phyloP scores from a whole-genome alignment of 2,888 invertebrate species.

The Neelides folsomi region DNA sequence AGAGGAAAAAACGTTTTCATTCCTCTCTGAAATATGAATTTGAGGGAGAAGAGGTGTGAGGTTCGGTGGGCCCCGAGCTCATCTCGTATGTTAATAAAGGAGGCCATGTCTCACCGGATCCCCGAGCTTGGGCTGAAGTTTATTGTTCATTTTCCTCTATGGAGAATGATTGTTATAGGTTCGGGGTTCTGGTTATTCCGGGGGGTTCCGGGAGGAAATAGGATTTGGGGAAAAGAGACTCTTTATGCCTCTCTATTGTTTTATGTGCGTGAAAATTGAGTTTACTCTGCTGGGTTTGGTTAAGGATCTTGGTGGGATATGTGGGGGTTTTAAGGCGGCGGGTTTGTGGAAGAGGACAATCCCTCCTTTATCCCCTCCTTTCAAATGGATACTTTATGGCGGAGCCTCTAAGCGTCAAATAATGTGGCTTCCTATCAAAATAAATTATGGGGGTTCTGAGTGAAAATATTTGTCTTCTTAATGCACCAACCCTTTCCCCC shows the following conservation, averaged over 20 bases:
- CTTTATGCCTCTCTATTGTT: conserved; percentile 4
- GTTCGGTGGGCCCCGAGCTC: too few species aligned
- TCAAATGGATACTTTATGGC: conserved; percentile 2
- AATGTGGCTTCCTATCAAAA: conserved; percentile 19
- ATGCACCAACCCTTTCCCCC: conserved; percentile 13
- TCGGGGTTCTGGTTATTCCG: not conserved
- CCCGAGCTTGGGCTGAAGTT: too few species aligned
- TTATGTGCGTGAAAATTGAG: conserved; percentile 3
- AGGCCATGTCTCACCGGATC: too few species aligned
- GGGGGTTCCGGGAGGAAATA: conserved; percentile 7
- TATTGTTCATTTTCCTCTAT: too few species aligned
- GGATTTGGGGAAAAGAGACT: conserved; percentile 2
- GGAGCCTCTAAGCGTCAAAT: conserved; percentile 20
- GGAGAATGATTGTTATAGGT: too few species aligned
- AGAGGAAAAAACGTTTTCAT: conserved; percentile 1
- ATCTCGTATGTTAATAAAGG: too few species aligned
- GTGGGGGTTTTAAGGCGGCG: too few species aligned
- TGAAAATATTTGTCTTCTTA: conserved; percentile 20
- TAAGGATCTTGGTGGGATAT: too few species aligned
- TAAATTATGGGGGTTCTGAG: conserved; percentile 22
- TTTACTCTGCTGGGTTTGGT: too few species aligned
- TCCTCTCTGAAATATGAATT: not conserved
- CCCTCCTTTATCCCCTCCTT: not conserved
- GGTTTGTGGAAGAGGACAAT: too few species aligned
- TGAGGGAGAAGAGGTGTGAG: conserved; percentile 3